These are phyloP conservation scores for Actinernus sp. DNA, from an alignment of 92 coral and sea anemone species.

Conservation along the genomic window DNA sequence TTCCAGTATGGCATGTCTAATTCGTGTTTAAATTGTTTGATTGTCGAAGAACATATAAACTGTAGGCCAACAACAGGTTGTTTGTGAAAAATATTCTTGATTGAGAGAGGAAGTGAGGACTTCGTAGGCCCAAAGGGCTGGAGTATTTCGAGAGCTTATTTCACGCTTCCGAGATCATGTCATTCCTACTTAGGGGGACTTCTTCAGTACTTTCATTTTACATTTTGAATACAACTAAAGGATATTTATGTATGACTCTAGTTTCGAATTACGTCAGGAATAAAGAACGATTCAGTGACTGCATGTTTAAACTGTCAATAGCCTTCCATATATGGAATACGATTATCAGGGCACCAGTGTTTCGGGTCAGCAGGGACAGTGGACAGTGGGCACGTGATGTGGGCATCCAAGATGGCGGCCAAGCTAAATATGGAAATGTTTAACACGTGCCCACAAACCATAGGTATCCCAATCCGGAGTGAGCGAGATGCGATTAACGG, in stretches of 20 bases:
- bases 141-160: conserved; percentile 4
- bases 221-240: conserved; percentile 33
- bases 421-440: too few relatives aligned
- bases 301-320: conserved; percentile 52
- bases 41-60: too few relatives aligned
- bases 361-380: too few relatives aligned
- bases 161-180: conserved; percentile 54
- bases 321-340: conserved; percentile 67
- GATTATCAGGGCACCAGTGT: too few relatives aligned
- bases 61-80: neutral
- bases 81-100: neutral
- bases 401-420: too few relatives aligned
- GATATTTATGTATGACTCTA: conserved; percentile 77
- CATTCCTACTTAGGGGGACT: conserved; percentile 51
- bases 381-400: too few relatives aligned
- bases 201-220: conserved; percentile 10
- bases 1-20: conserved; percentile 59
- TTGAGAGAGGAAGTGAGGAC: neutral
- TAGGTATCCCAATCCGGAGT: too few relatives aligned
- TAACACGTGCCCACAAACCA: too few relatives aligned
- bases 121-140: neutral
- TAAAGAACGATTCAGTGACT: conserved; percentile 70
- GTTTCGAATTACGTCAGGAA: conserved; percentile 71
- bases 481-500: too few relatives aligned
- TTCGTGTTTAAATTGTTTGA: too few relatives aligned